Evolutionary conservation across 2,888 invertebrate species (phyloP).

Genomic region (Oscheius sp.): DNA sequence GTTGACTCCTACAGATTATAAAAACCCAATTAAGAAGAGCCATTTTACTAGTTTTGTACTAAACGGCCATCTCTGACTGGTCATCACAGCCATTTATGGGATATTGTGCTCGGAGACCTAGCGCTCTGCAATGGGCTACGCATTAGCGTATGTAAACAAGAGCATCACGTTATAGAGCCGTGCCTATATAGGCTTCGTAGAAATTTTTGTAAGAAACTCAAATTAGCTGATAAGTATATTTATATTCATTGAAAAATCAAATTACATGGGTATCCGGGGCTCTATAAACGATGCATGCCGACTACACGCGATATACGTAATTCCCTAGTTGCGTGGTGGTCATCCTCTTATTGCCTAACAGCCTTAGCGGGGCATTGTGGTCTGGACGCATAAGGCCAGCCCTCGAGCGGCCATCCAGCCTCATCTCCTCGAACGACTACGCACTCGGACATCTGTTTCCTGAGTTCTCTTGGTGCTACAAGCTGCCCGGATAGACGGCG

Average conservation of each 20-base stretch:
- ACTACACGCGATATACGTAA: constrained; percentile 34
- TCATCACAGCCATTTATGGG: background rate
- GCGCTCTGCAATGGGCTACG: constrained; percentile 34
- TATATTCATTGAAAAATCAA: constrained; percentile 4
- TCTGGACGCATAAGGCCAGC: background rate
- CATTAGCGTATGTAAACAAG: constrained; percentile 40
- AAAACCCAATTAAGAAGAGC: no score
- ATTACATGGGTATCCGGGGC: constrained; percentile 10
- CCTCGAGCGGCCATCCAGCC: constrained; percentile 16
- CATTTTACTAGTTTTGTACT: no score
- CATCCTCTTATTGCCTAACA: constrained; percentile 40
- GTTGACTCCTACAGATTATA: constrained; percentile 4
- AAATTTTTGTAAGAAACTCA: background rate
- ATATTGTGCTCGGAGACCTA: constrained; percentile 28
- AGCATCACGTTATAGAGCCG: constrained; percentile 21
- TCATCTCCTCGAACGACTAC: constrained; percentile 14
- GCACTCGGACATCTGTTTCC: constrained; percentile 6
- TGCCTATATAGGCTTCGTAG: background rate
- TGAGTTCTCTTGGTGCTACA: constrained; percentile 6
- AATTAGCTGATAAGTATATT: background rate
- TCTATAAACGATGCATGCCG: constrained; percentile 30
- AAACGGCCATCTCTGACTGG: no score
- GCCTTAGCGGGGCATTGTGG: constrained; percentile 39
- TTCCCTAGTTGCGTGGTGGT: constrained; percentile 34
- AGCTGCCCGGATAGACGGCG: constrained; percentile 20